Evolutionary conservation across 2,888 invertebrate species (phyloP), one percentile per base, ranked within the genome.

Genomic region (Aquatica leii): DNA sequence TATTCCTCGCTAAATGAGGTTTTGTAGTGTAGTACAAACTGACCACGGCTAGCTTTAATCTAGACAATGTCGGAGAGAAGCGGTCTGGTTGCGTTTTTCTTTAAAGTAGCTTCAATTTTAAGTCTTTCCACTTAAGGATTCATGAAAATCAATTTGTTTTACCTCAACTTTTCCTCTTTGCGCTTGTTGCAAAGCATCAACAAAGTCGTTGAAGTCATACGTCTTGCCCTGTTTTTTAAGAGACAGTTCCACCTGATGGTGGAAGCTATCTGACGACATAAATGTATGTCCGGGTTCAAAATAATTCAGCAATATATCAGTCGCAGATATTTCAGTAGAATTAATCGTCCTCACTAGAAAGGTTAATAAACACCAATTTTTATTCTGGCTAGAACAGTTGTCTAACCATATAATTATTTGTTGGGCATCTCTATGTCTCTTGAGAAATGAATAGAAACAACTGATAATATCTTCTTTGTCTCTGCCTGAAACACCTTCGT

Each of bases 311-410:
- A 51, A 12, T 20, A 67, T 55, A 31, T 52, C 24, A 17, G 21
- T 35, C n/a, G 64, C 54, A 31, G 58, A 46, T 41, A 67, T 65
- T 17, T 67, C 61, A 12, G 9, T 14, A 14, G 48, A 64, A 56
- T 64, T 64, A 17, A 67, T 51, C 12, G 59, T 65, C 20, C 37
- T 20, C 5, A 62, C 46, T 37, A 67, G 51, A 50, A 62, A 65
- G n/a, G 50, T n/a, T n/a, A 67, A 49, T 6, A 65, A 40, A 17
- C 57, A 18, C 62, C 67, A 67, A 48, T 67, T 67, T 40, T 67
- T 65, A 40, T 58, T 58, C 41, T 58, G 51, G 40, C n/a, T n/a
- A n/a, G n/a, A n/a, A n/a, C n/a, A n/a, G n/a, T n/a, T n/a, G n/a
- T n/a, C n/a, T n/a, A n/a, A 37, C 60, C 60, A 51, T 64, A 55